A percentile compares a stretch with the other conserved stretches of the same genome.
phyloP scores from a whole-genome alignment of 53 echinoderm and acorn worm species.

The Apostichopus leukothele region DNA sequence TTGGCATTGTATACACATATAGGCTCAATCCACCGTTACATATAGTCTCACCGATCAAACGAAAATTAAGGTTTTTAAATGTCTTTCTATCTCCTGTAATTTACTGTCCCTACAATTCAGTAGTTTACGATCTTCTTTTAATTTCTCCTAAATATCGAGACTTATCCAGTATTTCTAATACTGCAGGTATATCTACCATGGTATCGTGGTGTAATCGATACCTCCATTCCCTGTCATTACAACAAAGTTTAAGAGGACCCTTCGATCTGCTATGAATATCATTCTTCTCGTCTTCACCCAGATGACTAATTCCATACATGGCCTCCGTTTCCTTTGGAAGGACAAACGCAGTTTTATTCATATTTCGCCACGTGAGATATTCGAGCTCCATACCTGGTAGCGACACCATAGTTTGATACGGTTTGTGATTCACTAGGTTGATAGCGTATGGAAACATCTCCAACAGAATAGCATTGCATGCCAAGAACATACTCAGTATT shows the following conservation, averaged over 20 bases:
- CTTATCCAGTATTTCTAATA: not conserved
- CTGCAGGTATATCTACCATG: not conserved
- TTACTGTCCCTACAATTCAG: no score
- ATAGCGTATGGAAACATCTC: not conserved
- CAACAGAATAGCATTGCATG: not conserved
- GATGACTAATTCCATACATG: not conserved
- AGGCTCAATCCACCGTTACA: no score
- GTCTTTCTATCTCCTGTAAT: no score
- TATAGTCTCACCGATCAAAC: no score
- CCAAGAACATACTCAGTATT: not conserved
- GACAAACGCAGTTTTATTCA: not conserved
- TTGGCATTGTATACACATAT: no score
- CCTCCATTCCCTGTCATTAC: not conserved
- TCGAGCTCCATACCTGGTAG: not conserved
- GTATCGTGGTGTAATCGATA: not conserved
- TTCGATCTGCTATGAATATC: not conserved
- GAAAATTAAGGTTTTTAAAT: no score
- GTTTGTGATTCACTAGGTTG: not conserved
- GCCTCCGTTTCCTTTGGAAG: not conserved
- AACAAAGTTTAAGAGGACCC: not conserved
- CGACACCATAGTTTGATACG: not conserved
- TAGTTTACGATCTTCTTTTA: no score
- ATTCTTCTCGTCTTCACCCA: not conserved
- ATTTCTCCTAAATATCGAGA: no score
- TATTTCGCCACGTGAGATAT: not conserved